Percentiles rank a stretch among this genome's conserved stretches.
These are phyloP conservation scores for Aeoliscus strigatus DNA, from an alignment of 2,797 vertebrate species.

Conservation along the genomic window DNA sequence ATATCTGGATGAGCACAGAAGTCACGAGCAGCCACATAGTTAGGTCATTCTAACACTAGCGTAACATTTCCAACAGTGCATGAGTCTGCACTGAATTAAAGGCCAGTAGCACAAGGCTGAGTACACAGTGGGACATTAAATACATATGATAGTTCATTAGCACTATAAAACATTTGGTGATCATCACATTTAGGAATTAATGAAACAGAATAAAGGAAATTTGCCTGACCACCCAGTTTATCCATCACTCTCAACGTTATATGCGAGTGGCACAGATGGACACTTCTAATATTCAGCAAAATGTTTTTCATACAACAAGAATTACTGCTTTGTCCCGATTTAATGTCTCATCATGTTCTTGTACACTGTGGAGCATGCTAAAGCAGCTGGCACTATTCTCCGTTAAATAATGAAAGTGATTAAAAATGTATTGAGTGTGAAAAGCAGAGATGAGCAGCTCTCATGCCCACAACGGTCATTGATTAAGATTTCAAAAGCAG, in stretches of 20 bases:
- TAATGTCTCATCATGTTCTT: neutral
- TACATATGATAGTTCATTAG: neutral
- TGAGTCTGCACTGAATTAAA: neutral
- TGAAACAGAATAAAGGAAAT: conserved; percentile 1
- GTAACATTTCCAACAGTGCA: neutral
- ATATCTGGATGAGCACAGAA: conserved; percentile 1
- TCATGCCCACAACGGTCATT: neutral
- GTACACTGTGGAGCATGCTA: neutral
- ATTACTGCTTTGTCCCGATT: neutral
- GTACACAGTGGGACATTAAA: neutral
- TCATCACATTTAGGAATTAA: neutral
- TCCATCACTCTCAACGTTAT: too few species aligned
- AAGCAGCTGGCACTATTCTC: conserved; percentile 1
- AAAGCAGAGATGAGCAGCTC: neutral
- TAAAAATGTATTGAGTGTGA: neutral
- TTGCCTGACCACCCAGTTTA: too few species aligned
- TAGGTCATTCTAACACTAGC: neutral
- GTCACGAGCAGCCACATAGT: neutral
- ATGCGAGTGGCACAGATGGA: too few species aligned
- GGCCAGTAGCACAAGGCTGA: neutral
- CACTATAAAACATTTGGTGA: neutral
- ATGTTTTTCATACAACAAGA: conserved; percentile 1
- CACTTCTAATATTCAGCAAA: neutral
- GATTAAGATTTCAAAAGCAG: conserved; percentile 19
- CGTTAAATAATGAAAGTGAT: conserved; percentile 21